phyloP scores from a whole-genome alignment of 2,888 invertebrate genomes.

The Coecobrya sp. region DNA sequence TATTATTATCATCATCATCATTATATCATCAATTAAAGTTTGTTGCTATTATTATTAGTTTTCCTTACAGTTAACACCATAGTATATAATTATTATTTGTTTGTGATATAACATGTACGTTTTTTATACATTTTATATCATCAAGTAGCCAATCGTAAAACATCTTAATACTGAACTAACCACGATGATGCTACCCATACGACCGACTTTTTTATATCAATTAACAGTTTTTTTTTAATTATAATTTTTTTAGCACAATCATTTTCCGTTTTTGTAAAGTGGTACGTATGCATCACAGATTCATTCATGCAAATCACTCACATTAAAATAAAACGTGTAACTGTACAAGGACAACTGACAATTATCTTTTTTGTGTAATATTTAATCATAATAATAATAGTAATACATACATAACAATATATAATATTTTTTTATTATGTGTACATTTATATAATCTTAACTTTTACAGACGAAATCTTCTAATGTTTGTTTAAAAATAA shows the following conservation, averaged over 20 bases:
- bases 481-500: conserved; percentile 56
- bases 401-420: not conserved
- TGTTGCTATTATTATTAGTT: conserved; percentile 13
- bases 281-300: conserved; percentile 78
- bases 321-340: conserved; percentile 21
- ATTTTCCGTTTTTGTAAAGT: not conserved
- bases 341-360: not conserved
- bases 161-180: conserved; percentile 35
- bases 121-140: not conserved
- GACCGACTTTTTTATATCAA: conserved; percentile 20
- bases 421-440: not conserved
- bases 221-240: not conserved
- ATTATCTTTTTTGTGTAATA: not conserved
- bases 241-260: not conserved
- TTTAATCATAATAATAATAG: not conserved
- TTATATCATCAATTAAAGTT: not conserved
- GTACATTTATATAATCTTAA: too few relatives aligned
- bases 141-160: conserved; percentile 37
- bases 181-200: not conserved
- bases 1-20: not conserved
- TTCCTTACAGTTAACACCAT: not conserved
- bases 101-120: too few relatives aligned
- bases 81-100: not conserved
- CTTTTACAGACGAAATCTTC: conserved; percentile 1
- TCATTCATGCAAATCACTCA: conserved; percentile 76